Percentiles rank a stretch among this genome's conserved stretches.
Conservation (phyloP, 2,888 invertebrate species). For the Eucriotettix oculatus region DNA sequence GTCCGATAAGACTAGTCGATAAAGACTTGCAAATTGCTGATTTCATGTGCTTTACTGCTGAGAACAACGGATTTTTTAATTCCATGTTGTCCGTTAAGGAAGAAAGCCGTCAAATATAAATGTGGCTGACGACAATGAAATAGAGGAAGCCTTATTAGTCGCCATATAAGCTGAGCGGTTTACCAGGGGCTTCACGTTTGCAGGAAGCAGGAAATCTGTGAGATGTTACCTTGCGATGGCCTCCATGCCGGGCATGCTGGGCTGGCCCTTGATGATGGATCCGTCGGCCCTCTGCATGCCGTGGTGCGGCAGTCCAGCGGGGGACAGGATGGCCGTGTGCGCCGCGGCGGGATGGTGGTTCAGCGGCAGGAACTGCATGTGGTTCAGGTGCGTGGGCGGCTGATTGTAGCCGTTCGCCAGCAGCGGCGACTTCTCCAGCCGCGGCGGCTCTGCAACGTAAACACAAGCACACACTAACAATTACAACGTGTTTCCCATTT, state of each 20-base stretch:
- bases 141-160: too few species aligned
- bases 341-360: conserved; percentile 39
- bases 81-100: too few species aligned
- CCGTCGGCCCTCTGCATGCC: conserved; percentile 69
- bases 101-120: too few species aligned
- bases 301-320: conserved; percentile 59
- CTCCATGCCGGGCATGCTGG: conserved; percentile 70
- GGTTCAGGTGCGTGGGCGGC: conserved; percentile 77
- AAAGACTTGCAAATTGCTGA: too few species aligned
- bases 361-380: conserved; percentile 90
- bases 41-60: too few species aligned
- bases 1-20: too few species aligned
- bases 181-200: too few species aligned
- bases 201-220: neutral
- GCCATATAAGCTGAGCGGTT: too few species aligned
- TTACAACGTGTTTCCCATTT: too few species aligned
- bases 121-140: too few species aligned
- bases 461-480: neutral
- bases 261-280: conserved; percentile 65
- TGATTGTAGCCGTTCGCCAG: conserved; percentile 89
- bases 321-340: conserved; percentile 68
- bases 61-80: too few species aligned
- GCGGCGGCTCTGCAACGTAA: conserved; percentile 55
- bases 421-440: conserved; percentile 81
- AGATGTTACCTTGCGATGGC: conserved; percentile 68